Evolutionary conservation across 2,888 invertebrate species (phyloP), one percentile per base, ranked within the genome.

Genomic region (Arctia plantaginis): DNA sequence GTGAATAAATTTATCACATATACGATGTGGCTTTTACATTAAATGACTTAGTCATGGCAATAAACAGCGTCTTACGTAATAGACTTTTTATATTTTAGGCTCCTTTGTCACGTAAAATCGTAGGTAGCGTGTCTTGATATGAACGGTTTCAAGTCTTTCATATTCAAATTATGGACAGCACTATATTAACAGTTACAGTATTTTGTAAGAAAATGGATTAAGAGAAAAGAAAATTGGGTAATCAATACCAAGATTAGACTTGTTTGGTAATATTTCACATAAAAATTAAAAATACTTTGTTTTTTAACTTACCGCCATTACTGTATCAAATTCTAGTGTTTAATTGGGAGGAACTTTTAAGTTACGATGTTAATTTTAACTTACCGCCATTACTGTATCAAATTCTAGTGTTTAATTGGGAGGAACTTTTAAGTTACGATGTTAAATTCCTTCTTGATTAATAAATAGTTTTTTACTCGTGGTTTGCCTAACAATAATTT

Each of bases 1-100:
- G 47, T 33, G 33, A 47, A 67, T 47, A 47, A 47, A 67, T 67
- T 67, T 47, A 67, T 67, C 13, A 39, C 8, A 27, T 62, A 18
- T 30, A 6, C 30, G 62, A 6, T 62, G 18, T 30, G 30, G 30
- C 62, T 66, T 66, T 66, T 66, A 66, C 30, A 65, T 65, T 65
- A 59, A 27, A 59, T 27, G 59, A 59, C 59, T 59, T 59, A 59
- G 27, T 59, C 59, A 59, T n/a, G 59, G 59, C 6, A 27, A 59
- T 59, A 27, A 59, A 27, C 59, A 59, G n/a, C 27, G 59, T 59
- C 27, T 59, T 59, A 59, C 4, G 27, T 27, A 27, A 59, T n/a
- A n/a, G 27, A 27, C 59, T 15, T 59, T 59, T 59, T 27, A 15
- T 27, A 27, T 59, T 15, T 27, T 59, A 27, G 59, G 59, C 59